These are phyloP conservation scores for Brienomyrus brachyistius DNA, from an alignment of 2,113 vertebrate genomes.

Conservation along the genomic window DNA sequence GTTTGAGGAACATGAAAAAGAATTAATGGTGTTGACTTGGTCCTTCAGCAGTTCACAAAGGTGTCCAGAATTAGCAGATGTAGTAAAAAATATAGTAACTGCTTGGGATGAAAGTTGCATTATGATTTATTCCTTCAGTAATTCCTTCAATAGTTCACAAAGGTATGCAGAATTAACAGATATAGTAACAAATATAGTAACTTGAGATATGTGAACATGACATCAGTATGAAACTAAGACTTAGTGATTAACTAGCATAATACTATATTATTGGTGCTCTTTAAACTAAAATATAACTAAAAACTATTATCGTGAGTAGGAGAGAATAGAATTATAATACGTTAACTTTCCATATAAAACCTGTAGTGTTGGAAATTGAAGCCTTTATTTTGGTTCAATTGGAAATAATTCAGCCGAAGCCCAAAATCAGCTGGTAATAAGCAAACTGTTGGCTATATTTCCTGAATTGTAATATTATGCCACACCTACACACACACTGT, in stretches of 20 bases:
- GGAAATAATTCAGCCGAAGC: neutral
- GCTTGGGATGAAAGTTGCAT: neutral
- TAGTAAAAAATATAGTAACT: neutral
- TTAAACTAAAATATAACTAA: neutral
- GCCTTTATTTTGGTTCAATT: neutral
- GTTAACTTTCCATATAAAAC: neutral
- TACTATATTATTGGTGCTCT: neutral
- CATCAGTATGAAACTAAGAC: no score
- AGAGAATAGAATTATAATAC: neutral
- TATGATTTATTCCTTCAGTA: no score
- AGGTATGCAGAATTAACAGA: no score
- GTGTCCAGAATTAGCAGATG: no score
- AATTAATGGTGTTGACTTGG: neutral
- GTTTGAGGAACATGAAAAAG: neutral
- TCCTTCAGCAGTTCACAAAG: no score
- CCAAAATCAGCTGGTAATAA: neutral
- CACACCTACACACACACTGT: neutral
- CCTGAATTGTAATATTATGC: neutral
- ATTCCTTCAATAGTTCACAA: no score
- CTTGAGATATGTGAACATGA: neutral
- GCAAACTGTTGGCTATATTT: neutral
- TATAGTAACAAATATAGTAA: neutral
- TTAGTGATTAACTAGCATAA: neutral
- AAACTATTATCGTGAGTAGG: neutral
- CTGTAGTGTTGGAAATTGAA: neutral